Conservation (phyloP, 2,888 invertebrate genomes). For the Plagiodera versicolora region DNA sequence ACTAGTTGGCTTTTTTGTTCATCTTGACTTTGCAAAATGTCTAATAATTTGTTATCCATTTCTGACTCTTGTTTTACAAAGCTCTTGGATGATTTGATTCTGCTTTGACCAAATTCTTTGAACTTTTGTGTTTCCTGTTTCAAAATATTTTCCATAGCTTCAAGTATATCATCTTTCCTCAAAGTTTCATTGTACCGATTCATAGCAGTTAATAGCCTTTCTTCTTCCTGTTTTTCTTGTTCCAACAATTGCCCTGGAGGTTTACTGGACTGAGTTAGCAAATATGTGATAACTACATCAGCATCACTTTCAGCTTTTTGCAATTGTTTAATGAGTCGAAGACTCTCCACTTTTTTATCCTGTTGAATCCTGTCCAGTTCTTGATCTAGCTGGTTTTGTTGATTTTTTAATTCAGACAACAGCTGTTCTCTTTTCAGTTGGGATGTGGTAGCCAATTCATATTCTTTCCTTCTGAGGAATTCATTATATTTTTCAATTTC, state of each 20-base stretch:
- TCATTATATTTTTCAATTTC: slow-evolving; percentile 67
- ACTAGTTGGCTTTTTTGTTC: slow-evolving; percentile 63
- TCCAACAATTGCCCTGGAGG: slow-evolving; percentile 66
- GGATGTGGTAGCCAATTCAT: slow-evolving; percentile 64
- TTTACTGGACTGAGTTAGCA: slow-evolving; percentile 65
- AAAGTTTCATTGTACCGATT: slow-evolving; percentile 60
- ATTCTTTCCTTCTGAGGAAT: slow-evolving; percentile 65
- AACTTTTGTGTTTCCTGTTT: slow-evolving; percentile 68
- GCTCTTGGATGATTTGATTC: slow-evolving; percentile 60
- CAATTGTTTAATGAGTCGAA: slow-evolving; percentile 63
- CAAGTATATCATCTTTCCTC: slow-evolving; percentile 68
- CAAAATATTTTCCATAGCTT: slow-evolving; percentile 70
- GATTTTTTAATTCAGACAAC: slow-evolving; percentile 59
- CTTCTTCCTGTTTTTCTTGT: slow-evolving; percentile 68
- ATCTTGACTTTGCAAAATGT: slow-evolving; percentile 65
- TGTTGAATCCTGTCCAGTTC: slow-evolving; percentile 71
- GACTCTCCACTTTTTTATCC: slow-evolving; percentile 65
- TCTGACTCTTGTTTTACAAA: slow-evolving; percentile 69
- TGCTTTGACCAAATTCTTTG: slow-evolving; percentile 63
- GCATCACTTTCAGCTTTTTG: slow-evolving; percentile 67
- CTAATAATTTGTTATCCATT: slow-evolving; percentile 62
- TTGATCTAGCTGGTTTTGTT: slow-evolving; percentile 67
- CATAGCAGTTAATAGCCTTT: slow-evolving; percentile 64
- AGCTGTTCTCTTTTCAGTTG: slow-evolving; percentile 65
- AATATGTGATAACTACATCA: slow-evolving; percentile 67